phyloP scores from a whole-genome alignment of 2,113 vertebrate genomes.

The Crypturellus undulatus region DNA sequence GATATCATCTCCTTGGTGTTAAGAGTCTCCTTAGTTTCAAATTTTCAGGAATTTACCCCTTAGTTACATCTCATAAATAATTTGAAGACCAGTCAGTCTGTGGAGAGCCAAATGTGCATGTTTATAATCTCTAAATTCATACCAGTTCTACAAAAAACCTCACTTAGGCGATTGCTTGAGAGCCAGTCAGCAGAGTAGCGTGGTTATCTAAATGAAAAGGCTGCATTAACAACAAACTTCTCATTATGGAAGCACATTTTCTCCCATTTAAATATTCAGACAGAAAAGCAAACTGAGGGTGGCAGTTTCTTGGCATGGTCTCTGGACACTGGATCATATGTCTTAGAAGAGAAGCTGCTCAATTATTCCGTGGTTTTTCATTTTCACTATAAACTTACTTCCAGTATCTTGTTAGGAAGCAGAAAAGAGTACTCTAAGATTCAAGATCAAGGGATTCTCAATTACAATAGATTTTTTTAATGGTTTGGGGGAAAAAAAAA shows the following conservation, averaged over 20 bases:
- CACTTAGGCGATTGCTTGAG: neutral
- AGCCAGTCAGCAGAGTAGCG: neutral
- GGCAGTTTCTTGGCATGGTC: neutral
- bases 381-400: neutral
- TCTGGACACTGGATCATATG: neutral
- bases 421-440: neutral
- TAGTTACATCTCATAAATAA: neutral
- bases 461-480: neutral
- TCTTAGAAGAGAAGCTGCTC: neutral
- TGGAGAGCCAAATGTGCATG: neutral
- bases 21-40: neutral
- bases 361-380: neutral
- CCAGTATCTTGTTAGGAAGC: neutral
- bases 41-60: neutral
- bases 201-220: neutral
- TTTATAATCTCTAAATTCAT: neutral
- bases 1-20: neutral
- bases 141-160: neutral
- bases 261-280: neutral
- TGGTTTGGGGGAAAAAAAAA: neutral
- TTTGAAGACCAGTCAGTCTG: neutral
- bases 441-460: neutral
- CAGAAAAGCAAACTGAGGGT: neutral
- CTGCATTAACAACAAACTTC: neutral
- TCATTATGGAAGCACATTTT: neutral